Conservation (phyloP, 92 coral and sea anemone genomes). For the Micromussa lordhowensis region DNA sequence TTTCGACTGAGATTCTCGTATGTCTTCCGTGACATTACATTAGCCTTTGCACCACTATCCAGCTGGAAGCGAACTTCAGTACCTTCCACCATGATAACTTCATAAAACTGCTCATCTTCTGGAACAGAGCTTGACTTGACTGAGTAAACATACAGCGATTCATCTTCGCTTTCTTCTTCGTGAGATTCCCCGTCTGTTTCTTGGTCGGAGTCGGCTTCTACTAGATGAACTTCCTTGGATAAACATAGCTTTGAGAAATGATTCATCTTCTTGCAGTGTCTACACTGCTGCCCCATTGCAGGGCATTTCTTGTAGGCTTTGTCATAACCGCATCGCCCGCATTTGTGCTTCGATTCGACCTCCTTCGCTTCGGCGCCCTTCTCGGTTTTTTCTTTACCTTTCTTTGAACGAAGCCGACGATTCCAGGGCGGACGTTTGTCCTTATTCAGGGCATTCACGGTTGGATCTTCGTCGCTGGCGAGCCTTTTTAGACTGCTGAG, state of each 20-base stretch:
- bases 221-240: conserved; percentile 5
- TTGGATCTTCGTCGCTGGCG: conserved; percentile 17
- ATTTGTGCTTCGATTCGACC: no score
- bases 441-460: neutral
- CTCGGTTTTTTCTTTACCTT: no score
- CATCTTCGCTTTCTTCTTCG: conserved; percentile 5
- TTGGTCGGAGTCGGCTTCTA: conserved; percentile 1
- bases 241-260: no score
- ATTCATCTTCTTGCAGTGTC: neutral
- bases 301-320: no score
- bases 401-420: no score
- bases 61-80: no score
- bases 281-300: no score
- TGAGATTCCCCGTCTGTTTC: conserved; percentile 14
- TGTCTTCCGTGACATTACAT: conserved; percentile 26
- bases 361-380: no score
- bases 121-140: neutral
- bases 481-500: conserved; percentile 21
- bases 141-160: conserved; percentile 12
- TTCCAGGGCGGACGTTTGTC: no score
- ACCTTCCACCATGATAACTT: conserved; percentile 11
- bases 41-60: conserved; percentile 11
- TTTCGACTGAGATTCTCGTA: conserved; percentile 20
- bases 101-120: conserved; percentile 35
- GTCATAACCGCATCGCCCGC: no score